phyloP scores from a whole-genome alignment of 2,113 vertebrate genomes.

The Meriones unguiculatus region DNA sequence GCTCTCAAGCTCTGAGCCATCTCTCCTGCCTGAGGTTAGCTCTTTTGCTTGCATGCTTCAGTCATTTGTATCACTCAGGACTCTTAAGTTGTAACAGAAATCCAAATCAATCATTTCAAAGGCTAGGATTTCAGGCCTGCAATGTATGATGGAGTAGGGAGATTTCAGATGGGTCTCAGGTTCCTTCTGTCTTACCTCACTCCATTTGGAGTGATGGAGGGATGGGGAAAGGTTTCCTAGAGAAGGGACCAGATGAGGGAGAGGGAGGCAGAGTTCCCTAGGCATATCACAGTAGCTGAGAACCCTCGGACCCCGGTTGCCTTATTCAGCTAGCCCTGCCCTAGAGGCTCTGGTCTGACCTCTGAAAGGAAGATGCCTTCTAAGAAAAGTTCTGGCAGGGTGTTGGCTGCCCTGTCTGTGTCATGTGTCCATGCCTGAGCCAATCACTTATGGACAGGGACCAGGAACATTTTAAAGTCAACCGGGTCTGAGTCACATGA shows the following conservation, averaged over 20 bases:
- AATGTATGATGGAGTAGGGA: too few species aligned
- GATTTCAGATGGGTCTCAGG: background rate
- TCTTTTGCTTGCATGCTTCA: background rate
- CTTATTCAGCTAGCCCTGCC: background rate
- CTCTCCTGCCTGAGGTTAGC: too few species aligned
- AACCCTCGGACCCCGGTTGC: too few species aligned
- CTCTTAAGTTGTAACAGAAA: background rate
- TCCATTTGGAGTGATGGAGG: background rate
- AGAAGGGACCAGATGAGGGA: background rate
- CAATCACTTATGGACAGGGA: background rate
- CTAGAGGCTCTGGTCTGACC: too few species aligned
- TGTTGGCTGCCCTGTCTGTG: background rate
- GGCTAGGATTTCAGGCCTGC: background rate
- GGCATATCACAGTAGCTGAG: too few species aligned
- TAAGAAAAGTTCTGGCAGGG: background rate
- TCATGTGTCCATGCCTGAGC: background rate
- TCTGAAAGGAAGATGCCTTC: background rate
- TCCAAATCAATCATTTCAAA: background rate
- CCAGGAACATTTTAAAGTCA: background rate
- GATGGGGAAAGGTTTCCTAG: background rate
- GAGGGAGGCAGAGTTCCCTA: background rate
- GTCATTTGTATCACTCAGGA: background rate
- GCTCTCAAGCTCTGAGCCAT: too few species aligned
- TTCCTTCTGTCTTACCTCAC: background rate
- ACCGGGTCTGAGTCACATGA: background rate